These are phyloP conservation scores for Dermochelys coriacea DNA, from an alignment of 2,797 vertebrate genomes.

Conservation along the genomic window DNA sequence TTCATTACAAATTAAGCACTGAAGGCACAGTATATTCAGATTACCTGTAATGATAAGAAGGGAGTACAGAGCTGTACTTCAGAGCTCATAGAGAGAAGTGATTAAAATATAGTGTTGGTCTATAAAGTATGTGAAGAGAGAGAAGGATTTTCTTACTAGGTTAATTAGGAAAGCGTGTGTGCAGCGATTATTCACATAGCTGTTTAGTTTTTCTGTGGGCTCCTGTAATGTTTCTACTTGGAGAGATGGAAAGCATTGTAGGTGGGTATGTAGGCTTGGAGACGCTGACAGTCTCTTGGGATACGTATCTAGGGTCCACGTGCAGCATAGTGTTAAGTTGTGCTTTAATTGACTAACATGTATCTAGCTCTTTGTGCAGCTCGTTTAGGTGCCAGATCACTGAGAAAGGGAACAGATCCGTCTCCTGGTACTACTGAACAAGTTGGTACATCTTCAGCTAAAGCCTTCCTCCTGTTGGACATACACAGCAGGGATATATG, in stretches of 20 bases:
- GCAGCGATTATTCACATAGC: background rate
- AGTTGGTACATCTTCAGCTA: background rate
- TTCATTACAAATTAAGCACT: too few relatives aligned
- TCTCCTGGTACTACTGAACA: background rate
- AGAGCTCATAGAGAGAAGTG: background rate
- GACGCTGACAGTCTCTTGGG: background rate
- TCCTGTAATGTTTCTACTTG: background rate
- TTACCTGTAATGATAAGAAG: background rate
- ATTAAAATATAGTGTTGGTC: background rate
- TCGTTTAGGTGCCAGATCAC: fast-evolving
- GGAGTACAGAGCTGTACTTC: background rate
- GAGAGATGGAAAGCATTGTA: background rate
- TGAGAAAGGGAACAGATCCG: background rate
- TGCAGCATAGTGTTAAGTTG: background rate
- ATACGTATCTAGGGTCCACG: background rate
- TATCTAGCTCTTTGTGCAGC: background rate
- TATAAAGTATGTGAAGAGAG: background rate
- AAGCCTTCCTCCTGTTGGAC: background rate
- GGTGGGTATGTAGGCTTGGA: background rate
- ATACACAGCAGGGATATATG: background rate
- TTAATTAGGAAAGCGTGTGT: background rate
- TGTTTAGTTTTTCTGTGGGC: background rate
- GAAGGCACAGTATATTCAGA: background rate
- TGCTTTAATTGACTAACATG: background rate
- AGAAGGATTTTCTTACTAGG: background rate